phyloP scores from a whole-genome alignment of 1,140 invertebrate species.

The Amphibalanus amphitrite region DNA sequence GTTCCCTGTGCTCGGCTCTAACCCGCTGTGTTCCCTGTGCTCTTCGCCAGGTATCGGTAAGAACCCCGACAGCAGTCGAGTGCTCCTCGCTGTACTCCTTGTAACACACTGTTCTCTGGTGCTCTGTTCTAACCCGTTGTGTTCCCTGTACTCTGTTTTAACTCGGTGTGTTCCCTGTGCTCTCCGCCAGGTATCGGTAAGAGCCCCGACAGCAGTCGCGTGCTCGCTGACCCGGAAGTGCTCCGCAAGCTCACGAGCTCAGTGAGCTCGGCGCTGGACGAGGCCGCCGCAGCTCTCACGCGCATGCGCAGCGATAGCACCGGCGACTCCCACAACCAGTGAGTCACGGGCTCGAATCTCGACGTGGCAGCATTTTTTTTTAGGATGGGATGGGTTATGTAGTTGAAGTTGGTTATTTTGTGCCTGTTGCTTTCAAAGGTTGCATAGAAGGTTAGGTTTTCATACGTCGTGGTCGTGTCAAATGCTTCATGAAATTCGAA shows the following conservation, averaged over 20 bases:
- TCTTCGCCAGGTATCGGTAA: too few species aligned
- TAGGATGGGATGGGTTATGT: too few species aligned
- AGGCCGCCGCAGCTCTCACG: conserved; percentile 83
- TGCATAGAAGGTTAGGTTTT: not conserved
- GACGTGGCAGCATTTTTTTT: too few species aligned
- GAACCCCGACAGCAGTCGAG: conserved; percentile 37
- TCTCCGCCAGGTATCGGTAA: conserved; percentile 46
- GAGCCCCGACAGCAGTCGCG: conserved; percentile 36
- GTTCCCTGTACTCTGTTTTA: too few species aligned
- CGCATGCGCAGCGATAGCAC: conserved; percentile 73
- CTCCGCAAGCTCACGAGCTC: conserved; percentile 26
- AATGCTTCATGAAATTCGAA: not conserved
- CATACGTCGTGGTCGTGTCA: not conserved
- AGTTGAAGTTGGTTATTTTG: conserved; percentile 6
- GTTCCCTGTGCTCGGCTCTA: too few species aligned
- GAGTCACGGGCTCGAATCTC: conserved; percentile 13
- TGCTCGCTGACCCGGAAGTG: conserved; percentile 31
- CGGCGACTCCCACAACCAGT: conserved; percentile 19
- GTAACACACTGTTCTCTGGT: too few species aligned
- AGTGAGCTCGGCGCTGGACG: conserved; percentile 82
- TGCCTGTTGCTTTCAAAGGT: not conserved
- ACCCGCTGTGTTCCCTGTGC: too few species aligned
- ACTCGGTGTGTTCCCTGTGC: too few species aligned
- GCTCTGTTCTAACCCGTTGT: too few species aligned
- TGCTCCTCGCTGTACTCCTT: too few species aligned